These are phyloP conservation scores for Drosophila bifasciata DNA, from an alignment of 1,140 invertebrate genomes.

Conservation along the genomic window DNA sequence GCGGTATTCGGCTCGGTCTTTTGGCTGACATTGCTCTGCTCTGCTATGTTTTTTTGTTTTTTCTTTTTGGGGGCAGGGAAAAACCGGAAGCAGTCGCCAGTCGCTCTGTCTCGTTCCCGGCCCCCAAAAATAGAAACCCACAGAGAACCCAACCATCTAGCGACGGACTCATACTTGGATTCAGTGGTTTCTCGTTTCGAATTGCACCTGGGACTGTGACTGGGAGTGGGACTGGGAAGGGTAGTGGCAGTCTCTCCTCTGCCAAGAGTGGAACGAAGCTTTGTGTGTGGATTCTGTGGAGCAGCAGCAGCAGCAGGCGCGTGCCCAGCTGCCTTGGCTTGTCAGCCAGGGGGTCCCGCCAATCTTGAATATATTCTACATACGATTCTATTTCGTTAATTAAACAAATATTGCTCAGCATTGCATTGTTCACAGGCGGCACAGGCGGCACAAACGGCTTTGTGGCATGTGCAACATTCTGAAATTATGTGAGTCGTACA, in stretches of 20 bases:
- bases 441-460: neutral
- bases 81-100: slow-evolving; percentile 65
- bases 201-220: neutral
- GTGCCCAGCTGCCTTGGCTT: slow-evolving; percentile 77
- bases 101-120: slow-evolving; percentile 1
- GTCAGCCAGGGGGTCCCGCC: slow-evolving; percentile 53
- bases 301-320: slow-evolving; percentile 45
- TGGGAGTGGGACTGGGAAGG: neutral
- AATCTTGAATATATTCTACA: slow-evolving; percentile 36
- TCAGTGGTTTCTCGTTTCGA: slow-evolving; percentile 36
- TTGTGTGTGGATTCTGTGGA: neutral
- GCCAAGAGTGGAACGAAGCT: neutral
- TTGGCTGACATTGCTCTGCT: slow-evolving; percentile 32
- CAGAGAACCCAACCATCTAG: slow-evolving; percentile 66
- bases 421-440: slow-evolving; percentile 60
- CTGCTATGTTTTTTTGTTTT: too few relatives aligned
- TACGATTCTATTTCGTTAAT: slow-evolving; percentile 64
- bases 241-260: too few relatives aligned
- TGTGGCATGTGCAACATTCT: neutral
- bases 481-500: neutral
- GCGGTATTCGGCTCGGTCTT: slow-evolving; percentile 1
- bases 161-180: slow-evolving; percentile 19
- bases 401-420: slow-evolving; percentile 69
- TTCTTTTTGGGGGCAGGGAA: slow-evolving; percentile 47
- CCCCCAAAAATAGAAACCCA: slow-evolving; percentile 69